phyloP scores from a whole-genome alignment of 2,113 vertebrate species.

The Indicator indicator region DNA sequence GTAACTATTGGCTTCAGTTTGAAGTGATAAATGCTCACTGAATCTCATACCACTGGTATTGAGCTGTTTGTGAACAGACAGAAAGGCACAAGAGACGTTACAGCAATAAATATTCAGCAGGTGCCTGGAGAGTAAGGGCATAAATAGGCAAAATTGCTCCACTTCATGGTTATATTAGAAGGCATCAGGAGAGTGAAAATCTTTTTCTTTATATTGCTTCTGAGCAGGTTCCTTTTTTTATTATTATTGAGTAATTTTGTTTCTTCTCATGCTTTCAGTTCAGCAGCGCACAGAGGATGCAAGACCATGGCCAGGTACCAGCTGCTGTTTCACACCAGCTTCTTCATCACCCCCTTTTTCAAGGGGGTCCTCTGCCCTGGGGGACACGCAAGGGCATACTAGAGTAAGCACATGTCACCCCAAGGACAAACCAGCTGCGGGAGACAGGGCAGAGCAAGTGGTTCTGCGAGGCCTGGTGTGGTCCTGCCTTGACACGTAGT shows the following conservation, averaged over 20 bases:
- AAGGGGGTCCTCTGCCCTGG: neutral
- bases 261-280: neutral
- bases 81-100: neutral
- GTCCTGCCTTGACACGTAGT: neutral
- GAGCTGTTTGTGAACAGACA: slow-evolving; percentile 11
- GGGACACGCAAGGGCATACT: neutral
- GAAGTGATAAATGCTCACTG: neutral
- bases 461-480: rapidly evolving
- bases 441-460: rapidly evolving
- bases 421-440: neutral
- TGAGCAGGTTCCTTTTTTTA: neutral
- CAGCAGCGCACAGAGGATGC: neutral
- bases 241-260: neutral
- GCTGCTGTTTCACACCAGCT: neutral
- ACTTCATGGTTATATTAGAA: neutral
- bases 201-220: neutral
- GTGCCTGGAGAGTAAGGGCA: neutral
- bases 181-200: neutral
- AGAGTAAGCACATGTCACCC: neutral
- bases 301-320: neutral
- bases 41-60: neutral
- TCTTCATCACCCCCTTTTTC: rapidly evolving
- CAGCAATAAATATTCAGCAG: slow-evolving; percentile 28
- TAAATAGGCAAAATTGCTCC: neutral
- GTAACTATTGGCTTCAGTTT: slow-evolving; percentile 15